phyloP scores from a whole-genome alignment of 1,140 invertebrate genomes.

The Dreissena rostriformis region DNA sequence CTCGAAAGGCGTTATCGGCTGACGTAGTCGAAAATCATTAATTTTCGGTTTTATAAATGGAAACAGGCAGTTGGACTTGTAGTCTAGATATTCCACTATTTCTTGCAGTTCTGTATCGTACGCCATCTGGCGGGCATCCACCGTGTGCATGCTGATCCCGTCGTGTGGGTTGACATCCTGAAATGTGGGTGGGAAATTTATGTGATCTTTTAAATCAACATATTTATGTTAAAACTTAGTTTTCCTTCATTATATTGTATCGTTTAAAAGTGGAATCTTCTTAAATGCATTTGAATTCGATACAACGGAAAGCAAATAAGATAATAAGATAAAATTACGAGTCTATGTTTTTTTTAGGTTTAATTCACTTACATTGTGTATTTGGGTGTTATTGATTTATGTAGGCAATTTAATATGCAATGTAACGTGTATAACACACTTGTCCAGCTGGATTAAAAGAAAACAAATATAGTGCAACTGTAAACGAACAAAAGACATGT shows the following conservation, averaged over 20 bases:
- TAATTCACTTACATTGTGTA: no score
- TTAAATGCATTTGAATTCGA: neutral
- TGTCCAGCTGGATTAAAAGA: no score
- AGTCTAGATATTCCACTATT: slow-evolving; percentile 76
- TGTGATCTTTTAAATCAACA: no score
- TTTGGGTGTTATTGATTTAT: no score
- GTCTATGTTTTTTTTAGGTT: no score
- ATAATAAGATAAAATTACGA: no score
- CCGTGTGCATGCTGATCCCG: slow-evolving; percentile 59
- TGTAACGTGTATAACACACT: no score
- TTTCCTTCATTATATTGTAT: neutral
- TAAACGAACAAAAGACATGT: no score
- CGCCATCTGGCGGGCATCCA: slow-evolving; percentile 74
- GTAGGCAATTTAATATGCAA: no score
- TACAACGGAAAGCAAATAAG: neutral
- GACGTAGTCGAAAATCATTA: slow-evolving; percentile 50
- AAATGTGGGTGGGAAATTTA: neutral
- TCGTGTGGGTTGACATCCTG: slow-evolving; percentile 49
- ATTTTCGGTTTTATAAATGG: slow-evolving; percentile 61
- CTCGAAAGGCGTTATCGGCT: slow-evolving; percentile 49
- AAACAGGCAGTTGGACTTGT: slow-evolving; percentile 66
- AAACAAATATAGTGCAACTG: no score
- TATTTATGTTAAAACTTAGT: neutral
- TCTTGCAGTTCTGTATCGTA: slow-evolving; percentile 70
- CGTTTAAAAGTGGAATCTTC: neutral